Evolutionary conservation across 2,113 vertebrate genomes (phyloP).

Genomic region (Morone saxatilis): DNA sequence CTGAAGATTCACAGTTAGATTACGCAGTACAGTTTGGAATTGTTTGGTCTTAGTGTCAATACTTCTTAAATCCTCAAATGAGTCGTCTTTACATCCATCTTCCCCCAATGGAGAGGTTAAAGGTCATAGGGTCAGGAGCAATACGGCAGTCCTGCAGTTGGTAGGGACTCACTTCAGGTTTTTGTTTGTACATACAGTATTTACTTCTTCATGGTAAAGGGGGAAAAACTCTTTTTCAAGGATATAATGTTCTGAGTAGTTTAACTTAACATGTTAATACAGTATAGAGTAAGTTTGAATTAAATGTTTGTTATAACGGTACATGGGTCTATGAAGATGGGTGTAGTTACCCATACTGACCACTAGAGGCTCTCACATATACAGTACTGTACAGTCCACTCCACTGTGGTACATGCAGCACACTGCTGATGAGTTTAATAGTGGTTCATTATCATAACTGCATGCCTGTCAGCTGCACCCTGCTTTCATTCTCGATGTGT

Average conservation of each 20-base stretch:
- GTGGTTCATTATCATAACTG: background rate
- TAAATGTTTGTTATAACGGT: background rate
- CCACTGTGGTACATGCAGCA: slow-evolving; percentile 6
- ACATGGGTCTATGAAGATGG: background rate
- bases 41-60: background rate
- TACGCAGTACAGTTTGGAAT: background rate
- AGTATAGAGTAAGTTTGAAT: no score
- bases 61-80: background rate
- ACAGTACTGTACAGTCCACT: background rate
- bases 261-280: background rate
- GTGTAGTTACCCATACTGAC: slow-evolving; percentile 21
- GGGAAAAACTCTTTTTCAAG: background rate
- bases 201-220: no score
- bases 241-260: background rate
- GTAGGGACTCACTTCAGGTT: background rate
- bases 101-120: background rate
- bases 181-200: no score
- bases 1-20: background rate
- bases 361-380: slow-evolving; percentile 78
- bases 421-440: slow-evolving; percentile 18
- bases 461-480: background rate
- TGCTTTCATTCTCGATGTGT: background rate
- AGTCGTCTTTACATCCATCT: background rate
- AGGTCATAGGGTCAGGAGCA: slow-evolving; percentile 3
- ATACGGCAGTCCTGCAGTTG: slow-evolving; percentile 13